These are phyloP conservation scores for Nematostella vectensis DNA, from an alignment of 92 coral and sea anemone species.

Conservation along the genomic window DNA sequence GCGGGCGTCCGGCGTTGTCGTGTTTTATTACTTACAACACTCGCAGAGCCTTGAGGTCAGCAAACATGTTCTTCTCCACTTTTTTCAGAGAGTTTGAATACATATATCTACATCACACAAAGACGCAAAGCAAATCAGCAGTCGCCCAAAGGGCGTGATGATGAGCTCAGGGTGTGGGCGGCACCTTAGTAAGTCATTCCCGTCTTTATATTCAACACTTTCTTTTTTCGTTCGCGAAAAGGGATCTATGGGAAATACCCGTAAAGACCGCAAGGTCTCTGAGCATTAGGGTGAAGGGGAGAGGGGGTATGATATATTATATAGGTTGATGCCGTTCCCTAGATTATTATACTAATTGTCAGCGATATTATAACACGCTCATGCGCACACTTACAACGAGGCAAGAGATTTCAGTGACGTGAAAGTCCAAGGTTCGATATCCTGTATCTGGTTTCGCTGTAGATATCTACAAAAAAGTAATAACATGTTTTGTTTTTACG, in stretches of 20 bases:
- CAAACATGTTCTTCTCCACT: slow-evolving; percentile 32
- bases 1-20: too few species aligned
- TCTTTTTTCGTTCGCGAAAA: too few species aligned
- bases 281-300: too few species aligned
- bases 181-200: too few species aligned
- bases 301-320: too few species aligned
- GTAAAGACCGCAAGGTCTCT: too few species aligned
- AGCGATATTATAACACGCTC: too few species aligned
- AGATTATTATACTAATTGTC: too few species aligned
- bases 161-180: background rate
- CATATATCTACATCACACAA: slow-evolving; percentile 29
- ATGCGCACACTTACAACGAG: slow-evolving; percentile 36
- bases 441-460: slow-evolving; percentile 41
- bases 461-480: slow-evolving; percentile 26
- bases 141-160: background rate
- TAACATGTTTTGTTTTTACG: too few species aligned
- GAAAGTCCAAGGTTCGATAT: slow-evolving; percentile 58
- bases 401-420: slow-evolving; percentile 31
- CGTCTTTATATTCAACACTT: too few species aligned
- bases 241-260: too few species aligned
- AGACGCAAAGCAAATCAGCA: background rate
- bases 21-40: slow-evolving; percentile 62
- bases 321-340: too few species aligned
- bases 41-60: slow-evolving; percentile 35
- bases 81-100: slow-evolving; percentile 38